Conservation (phyloP, 2,113 vertebrate species). For the Grallaria varia region DNA sequence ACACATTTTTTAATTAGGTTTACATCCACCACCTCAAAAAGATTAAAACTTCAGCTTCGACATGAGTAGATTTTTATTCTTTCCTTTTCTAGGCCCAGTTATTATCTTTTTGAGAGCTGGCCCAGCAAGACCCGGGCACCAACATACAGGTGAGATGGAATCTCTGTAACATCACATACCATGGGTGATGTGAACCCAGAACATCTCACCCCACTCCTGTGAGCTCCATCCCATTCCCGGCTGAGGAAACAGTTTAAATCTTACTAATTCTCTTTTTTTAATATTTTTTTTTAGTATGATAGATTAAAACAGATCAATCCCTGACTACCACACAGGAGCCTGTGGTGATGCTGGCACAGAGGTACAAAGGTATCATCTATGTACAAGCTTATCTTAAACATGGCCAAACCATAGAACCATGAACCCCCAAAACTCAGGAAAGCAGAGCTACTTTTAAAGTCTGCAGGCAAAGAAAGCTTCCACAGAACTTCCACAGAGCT, state of each 20-base stretch:
- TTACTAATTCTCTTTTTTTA: accelerated
- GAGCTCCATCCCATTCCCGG: background rate
- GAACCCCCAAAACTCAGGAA: background rate
- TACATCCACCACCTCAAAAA: background rate
- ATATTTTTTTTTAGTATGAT: accelerated
- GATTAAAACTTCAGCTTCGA: background rate
- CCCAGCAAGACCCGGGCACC: background rate
- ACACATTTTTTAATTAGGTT: background rate
- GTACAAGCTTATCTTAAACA: background rate
- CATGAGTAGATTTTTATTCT: background rate
- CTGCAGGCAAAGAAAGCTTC: background rate
- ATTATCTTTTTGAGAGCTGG: background rate
- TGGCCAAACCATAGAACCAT: background rate
- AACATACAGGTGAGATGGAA: background rate
- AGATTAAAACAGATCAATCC: background rate
- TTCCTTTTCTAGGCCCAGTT: background rate
- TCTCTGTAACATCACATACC: background rate
- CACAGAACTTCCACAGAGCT: no score
- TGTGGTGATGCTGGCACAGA: background rate
- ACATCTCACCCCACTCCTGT: background rate
- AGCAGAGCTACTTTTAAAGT: background rate
- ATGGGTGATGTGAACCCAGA: background rate
- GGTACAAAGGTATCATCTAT: background rate
- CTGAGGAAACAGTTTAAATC: background rate
- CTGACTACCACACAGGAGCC: background rate